Base-by-base conservation (phyloP, 64 coral and sea anemone genomes). In the Stichodactyla helianthus region DNA sequence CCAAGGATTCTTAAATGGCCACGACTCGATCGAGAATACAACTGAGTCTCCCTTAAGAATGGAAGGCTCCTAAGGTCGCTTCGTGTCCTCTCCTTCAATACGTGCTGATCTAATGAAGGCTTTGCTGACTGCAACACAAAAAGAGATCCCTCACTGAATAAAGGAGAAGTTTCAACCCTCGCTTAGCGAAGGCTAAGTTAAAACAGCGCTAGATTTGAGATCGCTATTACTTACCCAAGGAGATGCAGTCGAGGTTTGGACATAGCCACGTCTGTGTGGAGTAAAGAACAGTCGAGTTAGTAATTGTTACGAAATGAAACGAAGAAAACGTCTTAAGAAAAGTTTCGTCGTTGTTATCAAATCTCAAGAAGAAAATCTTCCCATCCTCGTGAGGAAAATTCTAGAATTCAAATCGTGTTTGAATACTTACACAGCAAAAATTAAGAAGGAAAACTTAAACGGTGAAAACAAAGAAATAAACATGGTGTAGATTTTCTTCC, bases 1-100 rank as follows among this genome's bases (percentile, higher is more conserved):
- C 91, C 88, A 58, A 93, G 82, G 52, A 96, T 96, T 20, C 94
- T 86, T 25, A 96, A 84, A 51, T 96, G 94, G 20, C 89, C 88
- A 10, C 91, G 87, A 54, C 91, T 93, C 25, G 94, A 89, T 10
- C 94, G 91, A 6, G 94, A 96, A 79, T 96, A 96, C 20, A 96
- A 79, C 44, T 96, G 94, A 50, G 94, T 96, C 77, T 96, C 94
- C 20, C 94, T 88, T 53, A 88, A 88, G 83, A 96, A 96, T 6
- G 94, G 94, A 51, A 96, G 77, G 59, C 94, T 96, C 10, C 84
- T 76, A 7, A 91, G 86, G 58, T 96, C 94, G 60, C 87, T 96
- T 59, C 88, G 81, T 17, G 22, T 31, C 53, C 94, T 84, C 56
- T 96, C 87, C 19, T 78, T 62, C 50, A 71, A 76, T 11, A 96